phyloP scores from a whole-genome alignment of 92 coral and sea anemone genomes.

The Micromussa lordhowensis region DNA sequence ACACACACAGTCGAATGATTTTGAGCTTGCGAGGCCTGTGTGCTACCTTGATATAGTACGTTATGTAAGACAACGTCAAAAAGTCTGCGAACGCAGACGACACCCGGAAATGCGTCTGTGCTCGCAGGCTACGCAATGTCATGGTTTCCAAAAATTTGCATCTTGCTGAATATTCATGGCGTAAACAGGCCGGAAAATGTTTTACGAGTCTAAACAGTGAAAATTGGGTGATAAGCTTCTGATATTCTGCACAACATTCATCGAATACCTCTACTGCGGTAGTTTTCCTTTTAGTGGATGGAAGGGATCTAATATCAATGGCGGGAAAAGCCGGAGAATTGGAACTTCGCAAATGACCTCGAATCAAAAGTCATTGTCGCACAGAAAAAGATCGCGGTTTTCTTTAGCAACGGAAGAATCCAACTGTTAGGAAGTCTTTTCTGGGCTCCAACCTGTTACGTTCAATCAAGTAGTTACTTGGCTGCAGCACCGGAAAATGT shows the following conservation, averaged over 20 bases:
- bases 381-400: conserved; percentile 19
- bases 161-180: conserved; percentile 22
- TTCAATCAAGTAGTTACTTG: not conserved
- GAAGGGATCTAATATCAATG: not conserved
- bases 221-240: not conserved
- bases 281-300: not conserved
- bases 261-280: not conserved
- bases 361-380: conserved; percentile 21
- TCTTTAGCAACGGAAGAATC: conserved; percentile 69
- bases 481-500: not conserved
- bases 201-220: not conserved
- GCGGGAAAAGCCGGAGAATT: conserved; percentile 14
- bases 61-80: conserved; percentile 5
- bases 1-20: too few relatives aligned
- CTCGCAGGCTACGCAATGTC: not conserved
- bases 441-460: not conserved
- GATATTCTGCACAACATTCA: not conserved
- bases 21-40: too few relatives aligned
- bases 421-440: not conserved
- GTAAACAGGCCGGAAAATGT: not conserved
- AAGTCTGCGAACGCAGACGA: too few relatives aligned
- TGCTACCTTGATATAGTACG: not conserved
- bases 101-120: too few relatives aligned
- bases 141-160: conserved; percentile 12
- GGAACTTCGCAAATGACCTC: not conserved